Evolutionary conservation across 2,113 vertebrate genomes (phyloP), one percentile per base, ranked within the genome.

Genomic region (Serilophus lunatus): DNA sequence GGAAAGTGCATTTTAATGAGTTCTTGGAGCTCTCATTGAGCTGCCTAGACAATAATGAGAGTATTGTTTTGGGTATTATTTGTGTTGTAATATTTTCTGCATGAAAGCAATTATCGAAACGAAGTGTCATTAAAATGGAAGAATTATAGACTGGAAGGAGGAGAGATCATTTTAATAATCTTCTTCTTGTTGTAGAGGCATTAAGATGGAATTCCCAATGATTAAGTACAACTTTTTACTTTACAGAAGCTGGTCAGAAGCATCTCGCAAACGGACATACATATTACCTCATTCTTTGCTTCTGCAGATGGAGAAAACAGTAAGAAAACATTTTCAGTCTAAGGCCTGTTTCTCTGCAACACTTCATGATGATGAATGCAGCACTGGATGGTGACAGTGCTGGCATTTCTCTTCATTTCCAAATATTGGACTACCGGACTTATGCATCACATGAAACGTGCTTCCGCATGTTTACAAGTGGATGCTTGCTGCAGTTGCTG

Each of bases 1-100:
- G 51, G 84, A 82, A 95, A 93, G 74, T 84, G 69, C 71, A 96
- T 97, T 93, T 94, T 97, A 96, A 97, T 89, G 85, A 93, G 75
- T 71, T 92, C 60, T 75, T 79, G 68, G 66, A 95, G 70, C 90
- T 96, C 90, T 91, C 60, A 91, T 29, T 77, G 59, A 96, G 78
- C 81, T 90, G 86, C 70, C 81, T 74, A 89, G 86, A 93, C 12
- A 9, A 96, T 69, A 97, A 87, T 74, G 72, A 80, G 45, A 63
- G 74, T 50, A 79, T 61, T 93, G 95, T 92, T 92, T 92, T 54
- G 44, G 33, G 42, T 89, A 92, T 92, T 94, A 91, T 82, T 91
- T 92, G 36, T 80, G 66, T 63, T 93, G 86, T 59, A 95, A 2
- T 92, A 94, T 90, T 90, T 96, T 92, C 76, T 86, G 64, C 86